A percentile compares a stretch with the other conserved stretches of the same genome.
These are phyloP conservation scores for Lumbricus terrestris DNA, from an alignment of 2,888 invertebrate genomes.

Conservation along the genomic window DNA sequence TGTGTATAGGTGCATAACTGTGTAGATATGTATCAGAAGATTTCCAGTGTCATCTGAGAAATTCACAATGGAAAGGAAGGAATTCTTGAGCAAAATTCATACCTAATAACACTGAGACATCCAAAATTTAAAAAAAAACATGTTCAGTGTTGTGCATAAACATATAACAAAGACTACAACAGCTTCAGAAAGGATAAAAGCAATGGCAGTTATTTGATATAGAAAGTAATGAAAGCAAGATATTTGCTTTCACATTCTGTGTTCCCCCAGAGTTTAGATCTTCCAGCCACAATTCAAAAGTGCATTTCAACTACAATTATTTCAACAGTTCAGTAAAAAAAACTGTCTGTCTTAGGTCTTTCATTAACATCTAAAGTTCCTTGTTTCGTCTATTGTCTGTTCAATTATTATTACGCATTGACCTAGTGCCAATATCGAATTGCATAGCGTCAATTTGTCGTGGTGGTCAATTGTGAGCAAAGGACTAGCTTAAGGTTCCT, in stretches of 20 bases:
- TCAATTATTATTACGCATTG: too few species aligned
- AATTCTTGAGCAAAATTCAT: not conserved
- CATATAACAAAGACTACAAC: not conserved
- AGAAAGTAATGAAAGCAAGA: not conserved
- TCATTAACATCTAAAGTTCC: not conserved
- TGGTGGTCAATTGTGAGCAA: too few species aligned
- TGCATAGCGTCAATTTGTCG: too few species aligned
- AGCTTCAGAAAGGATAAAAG: not conserved
- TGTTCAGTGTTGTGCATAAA: not conserved
- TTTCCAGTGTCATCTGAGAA: not conserved
- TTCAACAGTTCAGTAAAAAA: too few species aligned
- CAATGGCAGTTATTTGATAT: not conserved
- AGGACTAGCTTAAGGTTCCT: too few species aligned
- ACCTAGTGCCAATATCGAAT: too few species aligned
- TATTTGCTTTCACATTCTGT: not conserved
- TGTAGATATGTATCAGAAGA: not conserved
- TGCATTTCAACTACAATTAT: not conserved
- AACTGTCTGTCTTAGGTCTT: not conserved
- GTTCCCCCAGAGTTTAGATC: not conserved
- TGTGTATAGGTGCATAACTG: not conserved
- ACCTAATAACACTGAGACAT: not conserved
- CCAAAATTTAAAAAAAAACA: not conserved
- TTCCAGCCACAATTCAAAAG: not conserved
- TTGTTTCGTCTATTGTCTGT: not conserved
- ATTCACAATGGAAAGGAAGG: not conserved